Evolutionary conservation across 2,113 vertebrate genomes (phyloP).

Genomic region (western clawed frog (Xenopus tropicalis)): UCB_Xtro_10.0 CM004451.2:16333501-16334000

Average conservation of each 20-base stretch:
- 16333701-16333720: neutral
- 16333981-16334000: neutral
- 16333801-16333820: neutral
- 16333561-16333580: neutral
- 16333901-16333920: neutral
- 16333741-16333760: neutral
- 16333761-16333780: neutral
- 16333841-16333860: neutral
- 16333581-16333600: conserved; percentile 7
- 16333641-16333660: neutral
- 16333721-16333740: conserved; percentile 3
- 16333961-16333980: neutral
- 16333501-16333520: neutral
- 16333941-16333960: neutral
- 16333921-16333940: neutral
- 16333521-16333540: conserved; percentile 5
- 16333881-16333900: neutral
- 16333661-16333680: neutral
- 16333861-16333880: neutral
- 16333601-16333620: conserved; percentile 4
- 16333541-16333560: conserved; percentile 6
- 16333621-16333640: neutral
- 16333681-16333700: neutral
- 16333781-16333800: neutral
- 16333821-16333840: neutral